These are phyloP conservation scores for Mormyrus iriodes DNA, from an alignment of 2,113 vertebrate species.

Conservation along the genomic window DNA sequence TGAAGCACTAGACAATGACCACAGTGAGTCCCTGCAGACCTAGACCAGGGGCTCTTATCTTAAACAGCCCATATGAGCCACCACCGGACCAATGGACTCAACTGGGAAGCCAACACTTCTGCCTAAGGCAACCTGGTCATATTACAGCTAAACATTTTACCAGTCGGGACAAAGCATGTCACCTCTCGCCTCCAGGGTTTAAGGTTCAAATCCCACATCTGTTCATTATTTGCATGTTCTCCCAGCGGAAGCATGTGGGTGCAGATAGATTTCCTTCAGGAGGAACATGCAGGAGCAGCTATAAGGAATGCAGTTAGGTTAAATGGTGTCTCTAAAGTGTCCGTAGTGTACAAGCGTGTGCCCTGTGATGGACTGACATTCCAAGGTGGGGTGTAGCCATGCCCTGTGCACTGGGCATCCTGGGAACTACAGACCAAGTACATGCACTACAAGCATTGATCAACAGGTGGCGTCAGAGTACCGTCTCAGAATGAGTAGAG, in stretches of 20 bases:
- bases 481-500: conserved; percentile 86
- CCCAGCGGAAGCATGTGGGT: neutral
- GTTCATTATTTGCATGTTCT: neutral
- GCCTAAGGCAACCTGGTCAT: neutral
- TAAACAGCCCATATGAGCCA: neutral
- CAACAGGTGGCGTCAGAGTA: conserved; percentile 44
- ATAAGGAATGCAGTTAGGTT: neutral
- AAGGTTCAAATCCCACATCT: neutral
- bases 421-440: neutral
- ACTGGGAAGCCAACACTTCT: neutral
- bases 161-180: neutral
- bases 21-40: neutral
- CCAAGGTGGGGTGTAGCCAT: neutral
- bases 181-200: neutral
- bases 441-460: neutral
- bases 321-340: neutral
- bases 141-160: neutral
- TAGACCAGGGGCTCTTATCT: neutral
- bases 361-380: neutral
- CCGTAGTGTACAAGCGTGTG: neutral
- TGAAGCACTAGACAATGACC: neutral
- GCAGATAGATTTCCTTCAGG: neutral
- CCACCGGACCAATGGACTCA: neutral
- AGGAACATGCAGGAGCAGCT: too few relatives aligned
- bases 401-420: neutral